These are phyloP conservation scores for Syndactyla subalaris DNA, from an alignment of 2,797 vertebrate species.

Conservation along the genomic window DNA sequence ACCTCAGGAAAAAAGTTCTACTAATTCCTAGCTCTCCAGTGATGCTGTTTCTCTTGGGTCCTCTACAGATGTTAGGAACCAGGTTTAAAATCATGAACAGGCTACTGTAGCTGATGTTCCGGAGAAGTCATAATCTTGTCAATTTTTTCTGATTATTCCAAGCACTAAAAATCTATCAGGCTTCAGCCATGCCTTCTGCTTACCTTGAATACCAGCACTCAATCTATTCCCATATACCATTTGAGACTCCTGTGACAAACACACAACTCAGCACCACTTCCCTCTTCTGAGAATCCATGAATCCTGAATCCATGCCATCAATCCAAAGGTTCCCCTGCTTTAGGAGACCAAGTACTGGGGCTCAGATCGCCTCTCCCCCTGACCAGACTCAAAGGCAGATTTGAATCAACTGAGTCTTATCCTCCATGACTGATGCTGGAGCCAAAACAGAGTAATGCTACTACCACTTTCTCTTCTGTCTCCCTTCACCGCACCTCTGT, in stretches of 20 bases:
- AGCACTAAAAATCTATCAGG: not conserved
- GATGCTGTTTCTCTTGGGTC: not conserved
- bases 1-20: not conserved
- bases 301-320: not conserved
- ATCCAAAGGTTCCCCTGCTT: not conserved
- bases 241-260: not conserved
- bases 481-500: not conserved
- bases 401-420: not conserved
- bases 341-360: not conserved
- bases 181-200: not conserved
- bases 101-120: not conserved
- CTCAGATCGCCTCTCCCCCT: not conserved
- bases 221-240: not conserved
- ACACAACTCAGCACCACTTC: not conserved
- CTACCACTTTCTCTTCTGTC: not conserved
- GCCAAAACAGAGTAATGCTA: not conserved
- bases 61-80: not conserved
- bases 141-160: not conserved
- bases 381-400: not conserved
- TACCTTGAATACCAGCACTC: not conserved
- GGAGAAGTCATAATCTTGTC: not conserved
- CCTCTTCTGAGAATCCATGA: not conserved
- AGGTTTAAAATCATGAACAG: not conserved
- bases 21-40: not conserved
- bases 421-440: not conserved